A percentile compares a stretch with the other conserved stretches of the same genome.
Conservation (phyloP, 1,140 invertebrate genomes). For the Hycleus phaleratus region DNA sequence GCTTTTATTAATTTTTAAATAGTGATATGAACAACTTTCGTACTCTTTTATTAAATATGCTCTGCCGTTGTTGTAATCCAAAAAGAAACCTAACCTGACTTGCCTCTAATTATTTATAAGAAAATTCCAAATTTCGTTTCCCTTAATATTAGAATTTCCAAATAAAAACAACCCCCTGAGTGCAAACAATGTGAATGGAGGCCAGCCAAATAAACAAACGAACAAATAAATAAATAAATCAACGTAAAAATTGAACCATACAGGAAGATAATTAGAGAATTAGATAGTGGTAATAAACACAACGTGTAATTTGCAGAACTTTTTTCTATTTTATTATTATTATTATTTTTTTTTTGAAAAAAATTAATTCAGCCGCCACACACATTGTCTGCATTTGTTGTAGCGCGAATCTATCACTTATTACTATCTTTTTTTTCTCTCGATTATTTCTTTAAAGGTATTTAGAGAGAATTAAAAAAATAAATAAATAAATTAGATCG, state of each 20-base stretch:
- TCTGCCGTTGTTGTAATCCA: neutral
- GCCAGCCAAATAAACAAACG: conserved; percentile 48
- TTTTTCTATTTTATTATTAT: neutral
- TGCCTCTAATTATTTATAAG: conserved; percentile 13
- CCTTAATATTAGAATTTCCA: neutral
- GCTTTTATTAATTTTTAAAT: too few relatives aligned
- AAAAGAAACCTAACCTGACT: conserved; percentile 19
- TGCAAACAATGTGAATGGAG: conserved; percentile 87
- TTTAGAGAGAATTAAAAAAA: conserved; percentile 13
- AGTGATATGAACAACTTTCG: conserved; percentile 22
- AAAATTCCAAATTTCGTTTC: too few relatives aligned
- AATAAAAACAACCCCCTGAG: conserved; percentile 41
- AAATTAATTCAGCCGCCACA: conserved; percentile 37
- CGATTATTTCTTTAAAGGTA: neutral
- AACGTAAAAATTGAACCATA: conserved; percentile 28
- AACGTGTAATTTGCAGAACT: conserved; percentile 2
- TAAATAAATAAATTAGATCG: neutral
- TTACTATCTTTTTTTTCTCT: conserved; percentile 1
- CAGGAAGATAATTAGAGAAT: conserved; percentile 13
- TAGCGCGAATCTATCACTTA: conserved; percentile 22
- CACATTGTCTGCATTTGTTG: conserved; percentile 42
- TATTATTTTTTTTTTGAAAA: neutral
- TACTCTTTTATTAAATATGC: conserved; percentile 7
- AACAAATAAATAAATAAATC: conserved; percentile 11
- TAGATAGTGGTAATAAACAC: neutral